These are phyloP conservation scores for Trochalopteron elliotii DNA, from an alignment of 2,113 vertebrate genomes.

Conservation along the genomic window DNA sequence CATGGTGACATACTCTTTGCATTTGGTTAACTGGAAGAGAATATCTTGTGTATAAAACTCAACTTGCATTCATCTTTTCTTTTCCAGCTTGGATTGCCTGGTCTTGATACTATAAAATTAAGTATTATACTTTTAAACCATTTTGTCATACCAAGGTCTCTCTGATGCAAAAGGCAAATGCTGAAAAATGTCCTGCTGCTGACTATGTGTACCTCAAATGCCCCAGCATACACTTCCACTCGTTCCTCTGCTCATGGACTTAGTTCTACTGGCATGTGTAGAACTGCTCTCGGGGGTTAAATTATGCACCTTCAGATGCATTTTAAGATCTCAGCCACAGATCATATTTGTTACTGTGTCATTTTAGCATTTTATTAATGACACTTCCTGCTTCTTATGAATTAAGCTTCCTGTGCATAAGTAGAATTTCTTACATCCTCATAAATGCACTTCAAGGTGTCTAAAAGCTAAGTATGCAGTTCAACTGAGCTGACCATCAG, in stretches of 20 bases:
- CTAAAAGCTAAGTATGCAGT: background rate
- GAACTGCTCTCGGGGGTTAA: background rate
- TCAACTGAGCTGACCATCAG: background rate
- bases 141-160: background rate
- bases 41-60: background rate
- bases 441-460: background rate
- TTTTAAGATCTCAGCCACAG: background rate
- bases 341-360: background rate
- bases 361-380: background rate
- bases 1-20: background rate
- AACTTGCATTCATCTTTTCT: background rate
- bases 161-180: background rate
- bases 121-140: background rate
- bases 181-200: background rate
- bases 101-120: background rate
- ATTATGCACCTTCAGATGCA: background rate
- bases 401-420: background rate
- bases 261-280: background rate
- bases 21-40: background rate
- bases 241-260: rapidly evolving
- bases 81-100: background rate
- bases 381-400: background rate
- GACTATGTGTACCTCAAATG: rapidly evolving
- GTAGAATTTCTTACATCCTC: background rate
- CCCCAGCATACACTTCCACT: background rate